Conservation (phyloP, 2,888 invertebrate species). For the Pachydiplax longipennis region DNA sequence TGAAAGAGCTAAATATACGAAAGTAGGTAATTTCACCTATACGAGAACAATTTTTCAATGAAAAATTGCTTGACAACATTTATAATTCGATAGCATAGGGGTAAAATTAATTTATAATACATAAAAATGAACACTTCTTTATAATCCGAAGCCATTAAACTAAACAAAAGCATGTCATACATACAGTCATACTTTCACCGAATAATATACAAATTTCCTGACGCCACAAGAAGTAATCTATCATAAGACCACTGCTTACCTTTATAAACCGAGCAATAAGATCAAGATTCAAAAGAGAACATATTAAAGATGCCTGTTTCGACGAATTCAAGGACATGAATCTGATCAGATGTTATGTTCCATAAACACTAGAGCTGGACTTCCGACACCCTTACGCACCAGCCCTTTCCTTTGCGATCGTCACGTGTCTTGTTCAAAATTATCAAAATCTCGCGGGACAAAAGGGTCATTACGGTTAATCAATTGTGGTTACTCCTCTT, state of each 20-base stretch:
- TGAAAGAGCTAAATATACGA: not conserved
- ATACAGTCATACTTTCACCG: not conserved
- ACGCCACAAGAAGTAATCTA: not conserved
- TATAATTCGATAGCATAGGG: no score
- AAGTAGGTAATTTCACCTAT: not conserved
- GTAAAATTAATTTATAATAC: no score
- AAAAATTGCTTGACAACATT: no score
- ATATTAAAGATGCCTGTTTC: not conserved
- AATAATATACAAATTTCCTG: not conserved
- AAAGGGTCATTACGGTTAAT: not conserved
- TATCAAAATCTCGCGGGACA: not conserved
- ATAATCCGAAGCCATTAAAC: no score
- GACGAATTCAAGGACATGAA: not conserved
- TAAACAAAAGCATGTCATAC: no score
- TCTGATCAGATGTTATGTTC: not conserved
- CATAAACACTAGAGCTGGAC: not conserved
- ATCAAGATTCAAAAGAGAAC: slow-evolving; percentile 5
- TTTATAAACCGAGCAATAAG: not conserved
- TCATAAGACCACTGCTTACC: not conserved
- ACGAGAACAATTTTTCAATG: no score
- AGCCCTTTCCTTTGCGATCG: not conserved
- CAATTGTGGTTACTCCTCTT: not conserved
- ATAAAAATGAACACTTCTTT: no score
- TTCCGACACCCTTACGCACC: not conserved
- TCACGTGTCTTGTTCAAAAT: slow-evolving; percentile 16